Evolutionary conservation across 1,140 invertebrate species (phyloP), one percentile per base, ranked within the genome.

Genomic region (Lepidurus apus): DNA sequence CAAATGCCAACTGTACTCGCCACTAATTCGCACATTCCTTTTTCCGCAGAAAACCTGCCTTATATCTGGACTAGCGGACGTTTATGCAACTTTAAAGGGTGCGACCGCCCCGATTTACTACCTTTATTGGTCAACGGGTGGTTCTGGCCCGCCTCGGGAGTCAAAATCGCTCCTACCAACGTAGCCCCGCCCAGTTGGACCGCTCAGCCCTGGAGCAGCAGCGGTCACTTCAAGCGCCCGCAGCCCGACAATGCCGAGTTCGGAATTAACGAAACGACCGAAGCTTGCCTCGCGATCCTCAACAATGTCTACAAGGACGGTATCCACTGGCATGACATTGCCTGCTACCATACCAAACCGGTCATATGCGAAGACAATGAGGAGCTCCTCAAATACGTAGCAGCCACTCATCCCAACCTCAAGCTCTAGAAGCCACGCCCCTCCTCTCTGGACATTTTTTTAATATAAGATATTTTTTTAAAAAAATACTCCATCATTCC

Each of bases 301-400:
- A 96, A 96, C 88, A 95, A 95, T 85, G 93, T 95, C 1, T 95
- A 95, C 88, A 93, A 93, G 80, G 94, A 96, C 84, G 94, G 93
- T 75, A 93, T 95, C 82, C 92, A 91, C 75, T 95, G 93, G 93
- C 94, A 95, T 86, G 94, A 96, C 84, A 93, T 95, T 47, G 94
- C 93, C 79, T 96, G 94, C 85, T 95, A 95, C 85, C 94, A 95
- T 84, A 93, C 94, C 85, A 96, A 96, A 84, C 93, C 93, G 1
- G 90, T 95, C 83, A 89, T 95, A 80, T 95, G 94, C 85, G 94
- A 96, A 84, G 94, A 96, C 84, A 92, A 90, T 75, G 92, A 95
- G 77, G 93, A 95, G 84, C 89, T 95, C 73, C 88, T 95, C 79
- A 91, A 90, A 83, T 95, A 95, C 85, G 90, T 95, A 73, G 90